Evolutionary conservation across 2,797 vertebrate genomes (phyloP).

Genomic region (Peromyscus attwateri): DNA sequence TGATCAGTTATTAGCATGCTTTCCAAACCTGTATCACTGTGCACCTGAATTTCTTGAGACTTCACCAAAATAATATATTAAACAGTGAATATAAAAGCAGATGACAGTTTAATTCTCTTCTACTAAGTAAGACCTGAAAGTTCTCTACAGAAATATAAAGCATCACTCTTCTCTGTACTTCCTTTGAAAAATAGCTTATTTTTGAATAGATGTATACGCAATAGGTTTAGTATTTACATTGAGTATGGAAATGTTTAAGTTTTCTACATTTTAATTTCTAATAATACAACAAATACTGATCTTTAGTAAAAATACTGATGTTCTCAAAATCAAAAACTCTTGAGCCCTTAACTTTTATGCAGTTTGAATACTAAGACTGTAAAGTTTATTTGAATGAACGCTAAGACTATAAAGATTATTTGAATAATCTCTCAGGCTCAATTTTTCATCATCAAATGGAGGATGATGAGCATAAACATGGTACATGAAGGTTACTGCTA

Average conservation of each 20-base stretch:
- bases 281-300: not conserved
- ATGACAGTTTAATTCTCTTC: not conserved
- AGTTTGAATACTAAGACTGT: not conserved
- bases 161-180: not conserved
- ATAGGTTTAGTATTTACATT: not conserved
- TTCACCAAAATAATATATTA: slow-evolving; percentile 6
- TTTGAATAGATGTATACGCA: slow-evolving; percentile 48
- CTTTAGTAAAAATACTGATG: not conserved
- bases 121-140: slow-evolving; percentile 43
- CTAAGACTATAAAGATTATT: not conserved
- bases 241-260: not conserved
- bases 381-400: not conserved
- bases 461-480: not conserved
- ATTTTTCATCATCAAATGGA: not conserved
- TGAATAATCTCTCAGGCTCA: not conserved
- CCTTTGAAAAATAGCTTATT: not conserved
- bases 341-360: not conserved
- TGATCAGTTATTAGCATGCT: not conserved
- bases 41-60: not conserved
- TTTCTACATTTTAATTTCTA: slow-evolving; percentile 39
- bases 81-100: slow-evolving; percentile 35
- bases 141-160: slow-evolving; percentile 41
- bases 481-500: not conserved
- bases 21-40: not conserved
- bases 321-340: not conserved